A percentile compares a stretch with the other conserved stretches of the same genome.
Evolutionary conservation across 1,140 invertebrate genomes (phyloP).

Genomic region (Mya arenaria): DNA sequence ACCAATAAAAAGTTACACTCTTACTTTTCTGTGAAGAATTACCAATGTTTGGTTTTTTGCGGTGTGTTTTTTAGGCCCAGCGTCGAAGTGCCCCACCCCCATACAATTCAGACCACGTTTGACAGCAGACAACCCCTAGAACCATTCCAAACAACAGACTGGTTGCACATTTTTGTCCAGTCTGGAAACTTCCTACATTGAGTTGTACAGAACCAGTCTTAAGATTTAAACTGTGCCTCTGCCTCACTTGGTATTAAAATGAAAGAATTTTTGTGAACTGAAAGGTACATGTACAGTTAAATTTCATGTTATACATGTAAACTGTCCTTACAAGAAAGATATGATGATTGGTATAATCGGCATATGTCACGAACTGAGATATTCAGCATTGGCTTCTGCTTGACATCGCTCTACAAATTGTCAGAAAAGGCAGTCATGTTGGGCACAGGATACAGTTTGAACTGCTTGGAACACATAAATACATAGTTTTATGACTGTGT

Average conservation of each 20-base stretch:
- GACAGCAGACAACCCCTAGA: conserved; percentile 17
- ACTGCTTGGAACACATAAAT: no score
- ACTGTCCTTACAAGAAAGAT: no score
- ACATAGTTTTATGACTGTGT: no score
- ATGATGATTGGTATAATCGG: no score
- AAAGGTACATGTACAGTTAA: no score
- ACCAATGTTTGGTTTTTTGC: not conserved
- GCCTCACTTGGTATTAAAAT: not conserved
- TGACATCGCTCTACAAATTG: no score
- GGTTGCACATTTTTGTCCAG: not conserved
- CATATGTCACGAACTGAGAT: no score
- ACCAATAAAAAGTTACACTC: not conserved
- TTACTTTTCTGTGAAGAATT: not conserved
- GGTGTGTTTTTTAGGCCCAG: conserved; percentile 25
- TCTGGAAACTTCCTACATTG: not conserved
- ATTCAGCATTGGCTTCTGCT: no score
- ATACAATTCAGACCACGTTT: conserved; percentile 22
- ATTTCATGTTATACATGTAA: no score
- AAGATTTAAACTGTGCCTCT: not conserved
- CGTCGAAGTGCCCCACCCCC: conserved; percentile 34
- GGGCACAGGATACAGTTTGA: no score
- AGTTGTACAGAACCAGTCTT: not conserved
- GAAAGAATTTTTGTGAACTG: no score
- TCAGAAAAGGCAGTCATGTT: no score
- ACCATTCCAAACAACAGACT: conserved; percentile 49